Percentiles rank a stretch among this genome's conserved stretches.
Evolutionary conservation across 2,797 vertebrate genomes (phyloP).

Genomic region (Artibeus jamaicensis): DNA sequence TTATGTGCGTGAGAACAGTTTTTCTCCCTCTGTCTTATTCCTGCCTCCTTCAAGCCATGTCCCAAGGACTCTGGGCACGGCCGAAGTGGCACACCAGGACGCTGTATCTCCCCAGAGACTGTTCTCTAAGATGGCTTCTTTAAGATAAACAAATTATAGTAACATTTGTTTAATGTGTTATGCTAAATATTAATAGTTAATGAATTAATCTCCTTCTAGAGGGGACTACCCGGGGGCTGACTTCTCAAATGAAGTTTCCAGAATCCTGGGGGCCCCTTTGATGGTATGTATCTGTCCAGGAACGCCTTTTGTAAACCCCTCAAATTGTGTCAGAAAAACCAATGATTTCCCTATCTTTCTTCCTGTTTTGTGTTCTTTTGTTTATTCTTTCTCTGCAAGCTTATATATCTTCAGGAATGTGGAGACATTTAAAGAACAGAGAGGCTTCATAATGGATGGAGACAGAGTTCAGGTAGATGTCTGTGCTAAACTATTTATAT

Average conservation of each 20-base stretch:
- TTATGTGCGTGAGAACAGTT: neutral
- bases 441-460: neutral
- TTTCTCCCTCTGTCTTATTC: neutral
- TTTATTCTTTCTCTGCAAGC: neutral
- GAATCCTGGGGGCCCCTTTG: neutral
- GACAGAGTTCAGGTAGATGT: neutral
- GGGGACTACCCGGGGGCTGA: neutral
- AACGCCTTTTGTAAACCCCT: neutral
- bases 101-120: neutral
- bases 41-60: neutral
- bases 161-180: constrained; percentile 1
- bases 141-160: neutral
- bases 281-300: neutral
- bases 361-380: neutral
- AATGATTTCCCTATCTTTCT: neutral
- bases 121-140: neutral
- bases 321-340: neutral
- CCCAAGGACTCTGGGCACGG: neutral
- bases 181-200: constrained; percentile 10
- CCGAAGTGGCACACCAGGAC: neutral
- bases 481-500: neutral
- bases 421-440: constrained; percentile 6
- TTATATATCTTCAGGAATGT: neutral
- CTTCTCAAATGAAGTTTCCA: neutral
- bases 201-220: constrained; percentile 2